Base-by-base conservation (phyloP, 2,888 invertebrate species). In the Acanthococcus lagerstroemiae region DNA sequence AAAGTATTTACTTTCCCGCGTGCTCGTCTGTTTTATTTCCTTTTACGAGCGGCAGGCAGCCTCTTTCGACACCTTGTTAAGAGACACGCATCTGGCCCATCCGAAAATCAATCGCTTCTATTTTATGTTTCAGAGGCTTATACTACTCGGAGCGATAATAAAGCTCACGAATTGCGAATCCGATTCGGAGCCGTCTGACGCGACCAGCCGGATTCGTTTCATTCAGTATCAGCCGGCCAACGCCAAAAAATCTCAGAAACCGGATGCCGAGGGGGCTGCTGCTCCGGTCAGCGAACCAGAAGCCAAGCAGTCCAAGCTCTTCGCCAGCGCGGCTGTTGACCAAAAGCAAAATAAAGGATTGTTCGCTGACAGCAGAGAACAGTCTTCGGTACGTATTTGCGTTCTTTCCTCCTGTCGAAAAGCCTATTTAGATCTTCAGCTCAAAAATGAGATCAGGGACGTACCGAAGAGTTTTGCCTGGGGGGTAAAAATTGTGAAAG, bases 151-250 rank as follows among this genome's bases (percentile, higher is more conserved):
- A 24, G 3, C 24, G 2, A 5, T 19, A 7, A 22, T 19, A 22
- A 15, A 52, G 3, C 15, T 52, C 12, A 21, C 22, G 15, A 22
- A 15, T 15, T 22, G 52, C 52, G 52, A 52, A 52, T 21, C 52
- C 5, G 50, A 50, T 61, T 61, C 52, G 21, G 17, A 27, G 22
- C n/a, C 21, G 9, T 3, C 57, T 1, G 50, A 50, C 15, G 61
- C 61, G 7, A 30, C 50, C 15, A 61, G 61, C 30, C 48, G 50
- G 30, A 26, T 61, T 50, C 48, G 61, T 21, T 61, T 61, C n/a
- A 30, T 61, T 21, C 50, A 61, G 27, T 61, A 61, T 15, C 61
- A 61, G 19, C 61, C 61, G 2, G 50, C 50, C 15, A 6, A 22
- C 21, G 19, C 37, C 17, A 46, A 25, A 26, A 48, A 48, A 52